phyloP scores from a whole-genome alignment of 2,113 vertebrate species.

The Labeo rohita region DNA sequence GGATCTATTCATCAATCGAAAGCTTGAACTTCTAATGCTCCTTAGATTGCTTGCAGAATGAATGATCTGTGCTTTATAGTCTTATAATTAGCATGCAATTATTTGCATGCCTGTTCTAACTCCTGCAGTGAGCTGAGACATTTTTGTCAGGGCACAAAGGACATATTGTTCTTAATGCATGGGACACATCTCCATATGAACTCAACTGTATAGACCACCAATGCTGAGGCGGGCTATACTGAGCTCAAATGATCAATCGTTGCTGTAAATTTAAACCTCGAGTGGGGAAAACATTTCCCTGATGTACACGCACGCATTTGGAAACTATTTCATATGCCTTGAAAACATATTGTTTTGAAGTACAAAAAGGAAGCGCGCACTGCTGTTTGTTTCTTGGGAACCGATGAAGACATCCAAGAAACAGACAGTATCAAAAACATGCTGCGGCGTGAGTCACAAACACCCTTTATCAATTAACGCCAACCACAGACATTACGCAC shows the following conservation, averaged over 20 bases:
- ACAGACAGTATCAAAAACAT: conserved; percentile 20
- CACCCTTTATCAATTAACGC: background rate
- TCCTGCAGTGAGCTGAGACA: background rate
- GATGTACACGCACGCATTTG: conserved; percentile 9
- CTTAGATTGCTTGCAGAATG: background rate
- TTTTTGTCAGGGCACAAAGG: background rate
- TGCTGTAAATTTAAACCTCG: background rate
- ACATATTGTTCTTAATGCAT: background rate
- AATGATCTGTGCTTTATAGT: background rate
- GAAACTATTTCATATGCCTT: background rate
- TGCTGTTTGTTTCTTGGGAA: background rate
- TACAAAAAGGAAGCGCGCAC: background rate
- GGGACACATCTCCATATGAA: background rate
- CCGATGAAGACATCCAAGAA: background rate
- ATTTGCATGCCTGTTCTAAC: background rate
- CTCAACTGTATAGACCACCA: background rate
- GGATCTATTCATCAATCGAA: background rate
- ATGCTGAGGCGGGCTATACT: background rate
- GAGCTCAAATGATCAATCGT: background rate
- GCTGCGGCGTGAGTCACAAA: background rate
- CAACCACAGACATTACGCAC: background rate
- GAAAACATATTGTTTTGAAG: conserved; percentile 19
- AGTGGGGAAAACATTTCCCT: background rate
- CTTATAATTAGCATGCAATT: conserved; percentile 3
- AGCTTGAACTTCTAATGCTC: background rate